These are phyloP conservation scores for Neodiprion fabricii DNA, from an alignment of 1,140 invertebrate species.

Conservation along the genomic window DNA sequence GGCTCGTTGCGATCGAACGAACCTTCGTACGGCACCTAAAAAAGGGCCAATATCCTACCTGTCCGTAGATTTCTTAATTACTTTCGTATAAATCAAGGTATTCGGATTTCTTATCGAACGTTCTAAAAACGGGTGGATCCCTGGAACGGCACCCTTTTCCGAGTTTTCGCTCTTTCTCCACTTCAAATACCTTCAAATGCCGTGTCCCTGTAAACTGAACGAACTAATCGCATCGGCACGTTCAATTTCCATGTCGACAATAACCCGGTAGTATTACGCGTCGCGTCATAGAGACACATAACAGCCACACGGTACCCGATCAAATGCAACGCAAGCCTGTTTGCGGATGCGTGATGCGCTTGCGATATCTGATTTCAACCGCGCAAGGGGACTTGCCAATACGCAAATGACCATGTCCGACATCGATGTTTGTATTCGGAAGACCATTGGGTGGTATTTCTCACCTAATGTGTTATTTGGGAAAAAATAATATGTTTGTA, in stretches of 20 bases:
- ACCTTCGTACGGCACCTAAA: neutral
- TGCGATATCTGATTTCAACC: slow-evolving; percentile 34
- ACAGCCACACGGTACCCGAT: slow-evolving; percentile 1
- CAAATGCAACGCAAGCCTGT: slow-evolving; percentile 22
- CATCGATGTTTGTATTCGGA: neutral
- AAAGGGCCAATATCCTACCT: neutral
- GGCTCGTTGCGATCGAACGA: neutral
- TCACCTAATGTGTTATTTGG: neutral
- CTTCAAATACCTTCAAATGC: neutral
- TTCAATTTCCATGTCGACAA: neutral
- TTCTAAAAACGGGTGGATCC: too few relatives aligned
- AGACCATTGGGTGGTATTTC: neutral
- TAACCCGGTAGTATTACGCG: neutral
- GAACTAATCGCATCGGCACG: neutral
- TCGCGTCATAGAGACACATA: neutral
- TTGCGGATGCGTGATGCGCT: slow-evolving; percentile 45
- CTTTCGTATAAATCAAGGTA: neutral
- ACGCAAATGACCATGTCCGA: neutral
- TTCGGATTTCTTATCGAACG: neutral
- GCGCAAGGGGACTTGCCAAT: slow-evolving; percentile 17
- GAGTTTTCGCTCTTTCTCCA: neutral
- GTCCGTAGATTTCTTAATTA: slow-evolving; percentile 1
- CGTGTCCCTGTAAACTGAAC: neutral
- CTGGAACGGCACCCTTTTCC: too few relatives aligned
- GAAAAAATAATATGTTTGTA: neutral